phyloP scores from a whole-genome alignment of 2,888 invertebrate species.

The Ephialtes manifestator region DNA sequence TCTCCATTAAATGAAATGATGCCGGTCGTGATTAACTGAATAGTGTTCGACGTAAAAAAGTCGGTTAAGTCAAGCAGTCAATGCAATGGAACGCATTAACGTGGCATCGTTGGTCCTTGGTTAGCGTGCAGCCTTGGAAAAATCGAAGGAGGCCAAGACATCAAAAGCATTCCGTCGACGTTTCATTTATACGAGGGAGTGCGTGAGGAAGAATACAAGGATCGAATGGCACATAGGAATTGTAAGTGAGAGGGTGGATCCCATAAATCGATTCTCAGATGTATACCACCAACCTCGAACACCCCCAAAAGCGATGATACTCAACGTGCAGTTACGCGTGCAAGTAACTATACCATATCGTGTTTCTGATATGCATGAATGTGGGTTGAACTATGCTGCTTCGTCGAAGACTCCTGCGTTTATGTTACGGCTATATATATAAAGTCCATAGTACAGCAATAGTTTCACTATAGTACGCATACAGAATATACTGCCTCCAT shows the following conservation, averaged over 20 bases:
- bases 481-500: neutral
- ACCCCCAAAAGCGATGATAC: slow-evolving; percentile 8
- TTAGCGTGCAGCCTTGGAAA: slow-evolving; percentile 19
- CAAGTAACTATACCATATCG: neutral
- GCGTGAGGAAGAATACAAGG: slow-evolving; percentile 1
- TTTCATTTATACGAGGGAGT: slow-evolving; percentile 29
- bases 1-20: neutral
- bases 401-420: neutral
- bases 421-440: neutral
- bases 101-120: neutral
- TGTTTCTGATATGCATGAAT: slow-evolving; percentile 20
- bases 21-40: neutral
- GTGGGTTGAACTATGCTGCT: neutral
- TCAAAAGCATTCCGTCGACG: slow-evolving; percentile 23
- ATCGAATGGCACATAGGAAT: slow-evolving; percentile 5
- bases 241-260: neutral
- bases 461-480: neutral
- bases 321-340: slow-evolving; percentile 10
- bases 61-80: slow-evolving; percentile 29
- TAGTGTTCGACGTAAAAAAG: slow-evolving; percentile 25
- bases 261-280: slow-evolving; percentile 49
- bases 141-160: neutral
- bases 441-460: neutral
- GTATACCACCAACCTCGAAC: slow-evolving; percentile 8
- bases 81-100: neutral